Evolutionary conservation across 2,113 vertebrate genomes (phyloP), one percentile per base, ranked within the genome.

Genomic region (Microcebus lehilahytsara): DNA sequence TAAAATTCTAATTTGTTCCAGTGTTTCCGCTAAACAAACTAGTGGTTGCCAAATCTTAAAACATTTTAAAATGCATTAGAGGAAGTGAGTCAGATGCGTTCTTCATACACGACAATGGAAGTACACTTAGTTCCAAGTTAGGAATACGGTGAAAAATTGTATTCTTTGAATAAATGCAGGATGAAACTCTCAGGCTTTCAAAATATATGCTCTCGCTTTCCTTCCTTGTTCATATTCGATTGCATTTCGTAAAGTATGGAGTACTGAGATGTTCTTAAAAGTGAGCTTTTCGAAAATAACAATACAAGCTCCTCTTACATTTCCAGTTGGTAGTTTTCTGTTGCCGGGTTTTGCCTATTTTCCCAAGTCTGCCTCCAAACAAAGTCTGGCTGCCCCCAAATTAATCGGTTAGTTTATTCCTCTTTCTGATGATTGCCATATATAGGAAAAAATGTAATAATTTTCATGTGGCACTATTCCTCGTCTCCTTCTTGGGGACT

Each of bases 41-140:
- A 30, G 4, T 67, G 46, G 80, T 71, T 92, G 90, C 90, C 88
- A 93, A 85, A 89, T 84, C 95, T 93, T 97, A 85, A 94, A 94
- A 74, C 62, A 78, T 79, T 96, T 94, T 95, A 58, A 97, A 93
- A 91, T 95, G 64, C 66, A 49, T 60, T 71, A 69, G 56, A 92
- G 92, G 95, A 98, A 91, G 51, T 97, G 96, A 97, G 91, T 98
- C 95, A 97, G 86, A 95, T 91, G 51, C 0, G 9, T 94, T 91
- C 86, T 96, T 93, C 71, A 74, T 74, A 49, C 64, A 23, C 23
- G 11, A 92, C 89, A 81, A 25, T 95, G 67, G 23, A 86, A 89
- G 93, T 51, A 89, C 92, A 51, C 79, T 96, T 91, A 34, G 79
- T 93, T 79, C 83, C 62, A 80, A 95, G 71, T 92, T 92, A 78